Conservation (phyloP, 2,797 vertebrate species). For the Vultur gryphus region DNA sequence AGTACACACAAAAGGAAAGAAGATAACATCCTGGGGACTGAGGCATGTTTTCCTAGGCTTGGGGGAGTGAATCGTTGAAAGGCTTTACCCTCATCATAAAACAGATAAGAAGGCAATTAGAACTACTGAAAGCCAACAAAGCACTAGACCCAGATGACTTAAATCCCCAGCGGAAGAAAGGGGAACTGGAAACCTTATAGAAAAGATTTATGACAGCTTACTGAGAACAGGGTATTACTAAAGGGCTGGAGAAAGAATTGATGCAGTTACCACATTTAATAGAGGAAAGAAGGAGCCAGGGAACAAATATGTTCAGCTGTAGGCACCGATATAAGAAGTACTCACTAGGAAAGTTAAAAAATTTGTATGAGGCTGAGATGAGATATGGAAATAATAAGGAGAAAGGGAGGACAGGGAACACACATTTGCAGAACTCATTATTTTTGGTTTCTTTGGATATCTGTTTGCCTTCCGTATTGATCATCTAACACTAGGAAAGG, state of each 20-base stretch:
- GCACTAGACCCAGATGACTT: not conserved
- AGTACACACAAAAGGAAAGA: constrained; percentile 27
- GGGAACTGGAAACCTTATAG: not conserved
- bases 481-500: not conserved
- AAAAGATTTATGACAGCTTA: constrained; percentile 30
- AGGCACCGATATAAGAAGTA: not conserved
- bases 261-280: not conserved
- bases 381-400: not conserved
- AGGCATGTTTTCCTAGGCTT: constrained; percentile 40
- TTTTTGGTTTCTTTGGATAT: not conserved
- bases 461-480: not conserved
- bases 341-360: not conserved
- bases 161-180: not conserved
- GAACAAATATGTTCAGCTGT: not conserved
- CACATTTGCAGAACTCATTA: not conserved
- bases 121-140: constrained; percentile 46
- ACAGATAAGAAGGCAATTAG: constrained; percentile 50
- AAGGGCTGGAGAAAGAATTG: not conserved
- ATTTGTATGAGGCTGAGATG: not conserved
- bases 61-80: constrained; percentile 21
- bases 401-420: not conserved
- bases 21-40: constrained; percentile 48
- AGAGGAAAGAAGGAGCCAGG: not conserved
- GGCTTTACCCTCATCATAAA: constrained; percentile 21
- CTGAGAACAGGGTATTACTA: not conserved